Evolutionary conservation across 2,113 vertebrate genomes (phyloP), one percentile per base, ranked within the genome.

Genomic region (Solea senegalensis): DNA sequence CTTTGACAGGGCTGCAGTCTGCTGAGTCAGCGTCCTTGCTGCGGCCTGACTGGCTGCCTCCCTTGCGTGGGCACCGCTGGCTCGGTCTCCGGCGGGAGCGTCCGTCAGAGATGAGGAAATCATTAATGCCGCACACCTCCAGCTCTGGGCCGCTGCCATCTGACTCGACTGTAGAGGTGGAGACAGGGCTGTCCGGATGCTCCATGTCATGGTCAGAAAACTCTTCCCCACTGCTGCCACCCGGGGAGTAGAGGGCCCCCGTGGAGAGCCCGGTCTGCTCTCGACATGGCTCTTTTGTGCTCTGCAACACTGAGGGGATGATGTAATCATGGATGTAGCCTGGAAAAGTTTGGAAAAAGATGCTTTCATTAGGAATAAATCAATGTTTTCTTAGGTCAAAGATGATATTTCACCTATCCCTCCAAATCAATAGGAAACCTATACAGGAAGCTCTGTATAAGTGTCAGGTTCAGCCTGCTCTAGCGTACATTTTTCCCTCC

Each of bases 201-300:
- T 91, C 88, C 76, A 82, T 84, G 61, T 91, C 90, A 1, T 86
- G 85, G 70, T 91, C 90, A 0, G 90, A 89, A 78, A 86, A 90
- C 52, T 91, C 90, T 13, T 90, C 90, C 15, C 81, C 90, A 0
- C 50, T 67, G 27, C 88, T 85, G 27, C 85, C 84, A 2, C 75
- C 83, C 0, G 69, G 76, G 58, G 80, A 88, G 63, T 74, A 88
- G 71, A 72, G 76, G 46, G 83, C 28, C 67, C 61, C 54, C 0
- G 85, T 65, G 75, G 83, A 69, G 58, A 84, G 66, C 51, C 73
- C 51, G 8, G 65, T 72, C 49, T 61, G 69, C 57, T 68, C 84
- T 63, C 77, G 78, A 56, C 65, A 50, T 1, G 69, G 8, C 34
- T 75, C 76, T 59, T 86, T 80, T 55, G 68, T 74, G 53, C 58